A percentile compares a stretch with the other conserved stretches of the same genome.
These are phyloP conservation scores for Anoplius nigerrimus DNA, from an alignment of 2,888 invertebrate species.

Conservation along the genomic window DNA sequence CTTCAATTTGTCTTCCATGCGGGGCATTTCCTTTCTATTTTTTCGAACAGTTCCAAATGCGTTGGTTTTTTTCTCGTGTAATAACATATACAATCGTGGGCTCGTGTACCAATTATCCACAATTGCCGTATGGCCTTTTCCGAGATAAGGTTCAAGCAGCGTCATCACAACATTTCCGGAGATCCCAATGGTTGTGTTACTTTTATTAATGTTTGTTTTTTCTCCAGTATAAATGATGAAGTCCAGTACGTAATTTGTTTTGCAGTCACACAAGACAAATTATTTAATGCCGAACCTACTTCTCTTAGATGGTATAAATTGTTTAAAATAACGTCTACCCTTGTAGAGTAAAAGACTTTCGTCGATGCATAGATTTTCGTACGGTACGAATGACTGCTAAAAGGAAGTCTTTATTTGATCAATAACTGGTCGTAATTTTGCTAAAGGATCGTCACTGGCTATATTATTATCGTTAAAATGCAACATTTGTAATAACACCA, in stretches of 20 bases:
- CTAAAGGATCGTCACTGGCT: conserved; percentile 12
- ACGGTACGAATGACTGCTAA: neutral
- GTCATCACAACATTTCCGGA: neutral
- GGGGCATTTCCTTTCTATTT: conserved; percentile 22
- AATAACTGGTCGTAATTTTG: conserved; percentile 11
- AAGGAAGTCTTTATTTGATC: neutral
- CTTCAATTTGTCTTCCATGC: conserved; percentile 19
- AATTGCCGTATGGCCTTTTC: conserved; percentile 12
- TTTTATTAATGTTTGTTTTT: neutral
- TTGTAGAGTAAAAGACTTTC: conserved; percentile 16
- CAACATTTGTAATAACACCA: conserved; percentile 16
- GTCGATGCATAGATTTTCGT: conserved; percentile 11
- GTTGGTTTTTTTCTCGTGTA: conserved; percentile 23
- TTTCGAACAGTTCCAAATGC: conserved; percentile 24
- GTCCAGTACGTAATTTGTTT: neutral
- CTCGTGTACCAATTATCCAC: conserved; percentile 3
- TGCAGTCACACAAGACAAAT: neutral
- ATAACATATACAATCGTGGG: neutral
- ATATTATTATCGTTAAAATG: conserved; percentile 3
- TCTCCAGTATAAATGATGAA: conserved; percentile 9
- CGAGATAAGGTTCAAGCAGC: conserved; percentile 11
- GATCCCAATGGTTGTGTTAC: neutral
- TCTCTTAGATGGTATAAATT: neutral
- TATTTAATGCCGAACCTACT: neutral
- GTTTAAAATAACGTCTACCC: neutral